phyloP scores from a whole-genome alignment of 2,113 vertebrate species.

The Mirounga angustirostris region DNA sequence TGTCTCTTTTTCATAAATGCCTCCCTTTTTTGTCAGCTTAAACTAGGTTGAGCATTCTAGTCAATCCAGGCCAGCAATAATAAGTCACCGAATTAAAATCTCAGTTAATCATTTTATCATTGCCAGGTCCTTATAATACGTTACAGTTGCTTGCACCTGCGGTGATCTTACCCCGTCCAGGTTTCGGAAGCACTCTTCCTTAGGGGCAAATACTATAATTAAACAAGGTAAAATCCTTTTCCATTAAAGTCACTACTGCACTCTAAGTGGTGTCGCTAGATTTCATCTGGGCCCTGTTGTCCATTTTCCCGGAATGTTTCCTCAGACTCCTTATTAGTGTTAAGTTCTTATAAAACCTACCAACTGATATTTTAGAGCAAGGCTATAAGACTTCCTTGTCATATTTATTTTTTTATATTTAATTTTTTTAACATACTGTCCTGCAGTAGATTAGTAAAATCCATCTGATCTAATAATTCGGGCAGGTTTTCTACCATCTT shows the following conservation, averaged over 20 bases:
- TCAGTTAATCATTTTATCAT: neutral
- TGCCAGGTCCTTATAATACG: neutral
- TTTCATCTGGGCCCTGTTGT: neutral
- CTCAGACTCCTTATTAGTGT: neutral
- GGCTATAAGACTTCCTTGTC: neutral
- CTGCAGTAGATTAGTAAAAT: neutral
- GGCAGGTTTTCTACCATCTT: neutral
- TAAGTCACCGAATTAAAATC: slow-evolving; percentile 10
- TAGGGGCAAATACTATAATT: neutral
- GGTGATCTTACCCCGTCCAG: neutral
- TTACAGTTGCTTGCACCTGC: neutral
- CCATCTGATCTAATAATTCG: neutral
- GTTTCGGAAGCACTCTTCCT: neutral
- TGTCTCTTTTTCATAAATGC: neutral
- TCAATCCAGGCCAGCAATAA: neutral
- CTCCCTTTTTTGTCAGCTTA: neutral
- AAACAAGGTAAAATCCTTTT: neutral
- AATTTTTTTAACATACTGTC: neutral
- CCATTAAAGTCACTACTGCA: neutral
- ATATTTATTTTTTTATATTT: neutral
- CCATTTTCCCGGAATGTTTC: neutral
- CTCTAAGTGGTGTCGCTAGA: neutral
- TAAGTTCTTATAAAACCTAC: slow-evolving; percentile 40
- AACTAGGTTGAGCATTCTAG: neutral
- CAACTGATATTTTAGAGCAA: neutral